Base-by-base conservation (phyloP, 2,888 invertebrate genomes). In the Neocrepidodera transversa region DNA sequence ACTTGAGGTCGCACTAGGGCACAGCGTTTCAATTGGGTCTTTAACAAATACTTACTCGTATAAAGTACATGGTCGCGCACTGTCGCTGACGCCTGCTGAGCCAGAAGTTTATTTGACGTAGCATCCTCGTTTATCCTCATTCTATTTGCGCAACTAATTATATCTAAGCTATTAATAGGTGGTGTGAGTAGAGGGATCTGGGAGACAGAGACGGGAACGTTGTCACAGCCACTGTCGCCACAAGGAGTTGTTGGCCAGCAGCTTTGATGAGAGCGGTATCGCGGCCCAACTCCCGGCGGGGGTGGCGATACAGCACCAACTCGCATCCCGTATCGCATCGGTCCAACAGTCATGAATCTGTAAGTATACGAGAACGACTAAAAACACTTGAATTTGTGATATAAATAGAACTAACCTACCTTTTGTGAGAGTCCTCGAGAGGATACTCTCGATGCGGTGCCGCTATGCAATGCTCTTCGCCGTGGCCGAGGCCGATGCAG, bases 251-350 rank as follows among this genome's bases (percentile, higher is more conserved):
- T 61, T 67, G 76, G 76, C 78, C 77, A 78, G 68, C 77, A 78
- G 70, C 77, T 78, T 45, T 54, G 54, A 35, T 75, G 75, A 68
- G 79, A 84, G 78, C 81, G 79, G 74, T 79, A 79, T 57, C 85
- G 83, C 75, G 84, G 83, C 73, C 78, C 79, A 51, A 77, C 77
- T 68, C 79, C 80, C 58, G 79, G 80, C 65, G 79, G 79, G 66
- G 80, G 80, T 55, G 80, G 80, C 23, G 79, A 79, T 38, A 79
- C 79, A 58, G 86, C 84, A 72, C 85, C 85, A 75, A 86, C 83
- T 74, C 88, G 85, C 70, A 88, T 85, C 69, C 87, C 87, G 82
- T 88, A 88, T 76, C 88, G 85, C 78, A 88, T 87, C 73, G 87
- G 86, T 73, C 88, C 88, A 79, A 88, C 84, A 11, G 71, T 72